phyloP scores from a whole-genome alignment of 1,140 invertebrate species.

The Panagrolaimus sp. region DNA sequence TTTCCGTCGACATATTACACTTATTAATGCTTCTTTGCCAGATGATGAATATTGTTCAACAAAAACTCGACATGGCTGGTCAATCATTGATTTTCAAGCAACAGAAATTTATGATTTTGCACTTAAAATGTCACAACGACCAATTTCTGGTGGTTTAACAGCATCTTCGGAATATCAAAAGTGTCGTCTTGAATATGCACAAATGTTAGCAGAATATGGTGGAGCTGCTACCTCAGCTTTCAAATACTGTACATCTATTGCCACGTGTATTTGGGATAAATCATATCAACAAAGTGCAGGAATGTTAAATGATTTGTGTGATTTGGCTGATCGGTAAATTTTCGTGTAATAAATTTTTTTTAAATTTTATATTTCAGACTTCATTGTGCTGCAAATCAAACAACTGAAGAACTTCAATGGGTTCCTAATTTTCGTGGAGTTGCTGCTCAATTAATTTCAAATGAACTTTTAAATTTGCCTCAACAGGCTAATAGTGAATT shows the following conservation, averaged over 20 bases:
- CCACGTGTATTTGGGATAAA: constrained; percentile 8
- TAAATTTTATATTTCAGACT: background rate
- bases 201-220: constrained; percentile 38
- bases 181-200: constrained; percentile 34
- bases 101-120: constrained; percentile 47
- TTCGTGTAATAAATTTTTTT: background rate
- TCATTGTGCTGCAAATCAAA: background rate
- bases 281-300: background rate
- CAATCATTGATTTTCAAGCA: constrained; percentile 43
- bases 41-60: constrained; percentile 34
- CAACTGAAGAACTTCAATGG: constrained; percentile 3
- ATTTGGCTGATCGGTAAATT: constrained; percentile 7
- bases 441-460: background rate
- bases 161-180: constrained; percentile 25
- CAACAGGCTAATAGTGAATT: background rate
- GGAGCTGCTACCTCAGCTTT: constrained; percentile 22
- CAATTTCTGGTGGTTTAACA: background rate
- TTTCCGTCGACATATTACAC: constrained; percentile 25
- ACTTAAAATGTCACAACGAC: constrained; percentile 21
- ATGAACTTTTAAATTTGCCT: background rate
- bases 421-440: background rate
- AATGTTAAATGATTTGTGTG: constrained; percentile 13
- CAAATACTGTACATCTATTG: constrained; percentile 30
- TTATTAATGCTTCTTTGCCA: constrained; percentile 44
- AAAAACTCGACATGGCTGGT: constrained; percentile 44